Base-by-base conservation (phyloP, 2,797 vertebrate genomes). In the Echiichthys vipera region DNA sequence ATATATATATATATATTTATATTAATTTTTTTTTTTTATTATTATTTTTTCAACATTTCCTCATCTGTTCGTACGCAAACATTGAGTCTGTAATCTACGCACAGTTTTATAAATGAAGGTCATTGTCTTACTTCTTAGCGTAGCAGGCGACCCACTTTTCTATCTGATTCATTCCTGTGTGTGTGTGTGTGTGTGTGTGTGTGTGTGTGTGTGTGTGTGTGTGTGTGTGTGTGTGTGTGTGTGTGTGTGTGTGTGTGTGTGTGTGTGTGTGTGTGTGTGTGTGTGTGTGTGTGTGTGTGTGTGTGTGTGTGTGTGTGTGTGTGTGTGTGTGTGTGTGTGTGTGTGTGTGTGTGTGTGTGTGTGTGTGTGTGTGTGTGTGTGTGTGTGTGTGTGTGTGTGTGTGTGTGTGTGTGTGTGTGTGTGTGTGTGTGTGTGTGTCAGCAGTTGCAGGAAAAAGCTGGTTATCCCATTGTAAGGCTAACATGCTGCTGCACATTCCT, bases 401-500 rank as follows among this genome's bases (percentile, higher is more conserved):
- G 12, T 29, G 8, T 32, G 30, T 47, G 11, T 37, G 40, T 56
- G 11, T 29, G 17, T 36, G 32, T 39, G 22, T 37, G 32, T 30
- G 2, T 22, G 5, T 17, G 30, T 18, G 22, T 17, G 25, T 14
- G 15, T 25, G 22, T 14, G 2, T 3, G 1, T 22, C 37, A 8
- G 30, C 15, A n/a, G 64, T 39, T 9, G 30, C 25, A 6, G 49
- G 9, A 42, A 18, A 17, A 12, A 18, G 5, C 4, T 1, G 32
- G 45, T 49, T 61, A 43, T 65, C 20, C 20, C 18, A 24, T 39
- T 2, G 1, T 43, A 14, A 55, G 29, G 22, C 51, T 17, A 25
- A 54, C 57, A 67, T 46, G 34, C 51, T 36, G n/a, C 20, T 34
- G 25, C 18, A 27, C 22, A 51, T 80, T 54, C 40, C 24, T 18